Evolutionary conservation across 2,888 invertebrate genomes (phyloP).

Genomic region (Tholera decimalis): DNA sequence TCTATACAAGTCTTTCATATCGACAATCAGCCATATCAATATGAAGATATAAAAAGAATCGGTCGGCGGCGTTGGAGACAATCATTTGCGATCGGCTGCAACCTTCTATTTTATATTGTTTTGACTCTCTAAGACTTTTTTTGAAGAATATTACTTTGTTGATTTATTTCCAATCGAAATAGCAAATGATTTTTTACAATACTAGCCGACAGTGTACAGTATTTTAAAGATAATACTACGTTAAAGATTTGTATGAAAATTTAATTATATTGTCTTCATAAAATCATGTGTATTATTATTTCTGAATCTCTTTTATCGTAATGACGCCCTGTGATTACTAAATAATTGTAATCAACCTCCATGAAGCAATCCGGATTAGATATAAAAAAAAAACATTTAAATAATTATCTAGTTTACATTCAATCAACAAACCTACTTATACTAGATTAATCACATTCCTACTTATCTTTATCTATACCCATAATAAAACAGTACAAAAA

Average conservation of each 20-base stretch:
- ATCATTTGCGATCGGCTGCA: constrained; percentile 78
- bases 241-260: constrained; percentile 96
- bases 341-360: constrained; percentile 10
- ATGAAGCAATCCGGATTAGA: constrained; percentile 35
- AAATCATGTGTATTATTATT: constrained; percentile 81
- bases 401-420: constrained; percentile 25
- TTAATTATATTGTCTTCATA: constrained; percentile 92
- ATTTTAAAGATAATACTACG: constrained; percentile 94
- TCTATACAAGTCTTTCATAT: constrained; percentile 91
- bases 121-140: constrained; percentile 75
- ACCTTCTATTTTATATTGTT: constrained; percentile 37
- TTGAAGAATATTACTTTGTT: constrained; percentile 68
- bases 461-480: too few relatives aligned
- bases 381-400: constrained; percentile 28
- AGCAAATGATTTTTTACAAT: constrained; percentile 85
- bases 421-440: constrained; percentile 12
- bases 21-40: constrained; percentile 94
- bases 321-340: constrained; percentile 4
- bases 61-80: constrained; percentile 82
- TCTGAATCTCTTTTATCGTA: constrained; percentile 46
- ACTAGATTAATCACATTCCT: constrained; percentile 9
- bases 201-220: constrained; percentile 93
- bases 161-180: constrained; percentile 60
- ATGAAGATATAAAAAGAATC: constrained; percentile 89
- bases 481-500: too few relatives aligned